These are phyloP conservation scores for Lypha dubia DNA, from an alignment of 2,888 invertebrate species.

Conservation along the genomic window DNA sequence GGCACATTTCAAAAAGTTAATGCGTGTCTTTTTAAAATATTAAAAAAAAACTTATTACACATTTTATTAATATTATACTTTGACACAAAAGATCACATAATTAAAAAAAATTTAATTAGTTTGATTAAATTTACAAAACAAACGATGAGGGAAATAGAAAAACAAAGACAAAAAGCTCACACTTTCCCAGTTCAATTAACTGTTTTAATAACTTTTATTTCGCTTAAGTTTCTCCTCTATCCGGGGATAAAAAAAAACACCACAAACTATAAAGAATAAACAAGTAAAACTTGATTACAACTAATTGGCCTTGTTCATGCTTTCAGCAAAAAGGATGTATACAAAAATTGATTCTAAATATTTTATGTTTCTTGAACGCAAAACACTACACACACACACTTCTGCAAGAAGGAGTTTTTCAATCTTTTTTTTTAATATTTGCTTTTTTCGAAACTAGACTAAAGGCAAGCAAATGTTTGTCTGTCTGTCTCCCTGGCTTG, in stretches of 20 bases:
- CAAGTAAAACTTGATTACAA: constrained; percentile 15
- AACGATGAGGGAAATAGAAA: not conserved
- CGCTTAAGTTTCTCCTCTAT: constrained; percentile 1
- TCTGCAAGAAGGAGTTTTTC: constrained; percentile 11
- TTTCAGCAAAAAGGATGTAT: constrained; percentile 14
- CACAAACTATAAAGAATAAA: not conserved
- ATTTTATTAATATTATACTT: too few relatives aligned
- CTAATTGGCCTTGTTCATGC: not conserved
- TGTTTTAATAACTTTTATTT: constrained; percentile 46
- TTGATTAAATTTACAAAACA: constrained; percentile 24
- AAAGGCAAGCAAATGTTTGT: not conserved
- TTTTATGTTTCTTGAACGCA: constrained; percentile 48
- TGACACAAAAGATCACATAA: not conserved
- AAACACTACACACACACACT: constrained; percentile 18
- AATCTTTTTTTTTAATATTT: not conserved
- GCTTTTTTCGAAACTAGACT: not conserved
- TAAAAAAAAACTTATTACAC: too few relatives aligned
- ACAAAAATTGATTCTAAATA: constrained; percentile 69
- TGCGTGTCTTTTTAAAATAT: too few relatives aligned
- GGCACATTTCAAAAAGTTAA: too few relatives aligned
- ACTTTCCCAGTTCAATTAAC: constrained; percentile 54
- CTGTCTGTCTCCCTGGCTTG: not conserved
- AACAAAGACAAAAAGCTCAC: not conserved
- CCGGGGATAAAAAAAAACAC: not conserved
- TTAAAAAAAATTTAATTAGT: constrained; percentile 16